Base-by-base conservation (phyloP, 2,888 invertebrate genomes). In the Melanotus villosus region DNA sequence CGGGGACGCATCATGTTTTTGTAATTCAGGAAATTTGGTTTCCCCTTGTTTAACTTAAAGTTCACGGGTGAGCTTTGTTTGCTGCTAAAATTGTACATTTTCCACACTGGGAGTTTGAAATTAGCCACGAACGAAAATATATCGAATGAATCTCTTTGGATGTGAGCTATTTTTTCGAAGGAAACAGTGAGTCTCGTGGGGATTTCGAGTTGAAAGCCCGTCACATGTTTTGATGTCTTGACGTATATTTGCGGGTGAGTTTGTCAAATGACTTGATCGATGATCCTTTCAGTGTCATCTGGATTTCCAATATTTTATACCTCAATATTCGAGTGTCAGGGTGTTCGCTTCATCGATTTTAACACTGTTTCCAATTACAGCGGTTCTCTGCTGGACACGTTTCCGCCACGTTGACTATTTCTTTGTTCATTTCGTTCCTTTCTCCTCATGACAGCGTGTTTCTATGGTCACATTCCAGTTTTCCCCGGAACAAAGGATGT, bases 221-320 rank as follows among this genome's bases (percentile, higher is more conserved):
- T 70, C 70, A 66, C 50, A 62, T 56, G 58, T 70, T 65, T 57
- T 66, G 70, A 70, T 66, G 60, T 66, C 52, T 70, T 63, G 70
- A 63, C 66, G 65, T 66, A 66, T 66, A 70, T 70, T 70, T 70
- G 70, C 66, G 65, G 70, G 34, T 19, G 50, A 63, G 70, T 70
- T 66, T 70, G 70, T 70, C 70, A 70, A 65, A 70, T 63, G 54
- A 66, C 59, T 65, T 70, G 70, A 70, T 70, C 66, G 70, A 70
- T 70, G 70, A 70, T 70, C 50, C 70, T 70, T 65, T 66, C 70
- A 52, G 56, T 58, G 65, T 70, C 66, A 52, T 63, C 62, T 62
- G 45, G 70, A 62, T 65, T 66, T 70, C 62, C 50, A 66, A 66
- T 70, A 66, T 66, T 63, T 66, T 65, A 66, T 70, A 60, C 65